Conservation (phyloP, 2,113 vertebrate genomes). For the Thunnus maccoyii region DNA sequence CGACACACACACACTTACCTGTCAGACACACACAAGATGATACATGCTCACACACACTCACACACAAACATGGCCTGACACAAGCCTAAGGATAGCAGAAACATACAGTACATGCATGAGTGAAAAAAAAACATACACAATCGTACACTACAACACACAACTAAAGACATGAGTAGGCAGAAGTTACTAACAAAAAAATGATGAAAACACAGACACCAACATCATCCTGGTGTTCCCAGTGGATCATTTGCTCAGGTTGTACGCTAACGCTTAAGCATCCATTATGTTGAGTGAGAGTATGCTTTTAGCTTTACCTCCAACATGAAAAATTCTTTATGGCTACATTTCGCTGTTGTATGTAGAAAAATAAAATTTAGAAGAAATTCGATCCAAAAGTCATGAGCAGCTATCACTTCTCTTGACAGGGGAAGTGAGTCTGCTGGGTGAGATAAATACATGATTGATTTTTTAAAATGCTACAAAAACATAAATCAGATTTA, state of each 20-base stretch:
- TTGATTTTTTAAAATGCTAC: no score
- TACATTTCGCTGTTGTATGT: no score
- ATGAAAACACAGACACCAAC: conserved; percentile 32
- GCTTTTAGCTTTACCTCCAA: background rate
- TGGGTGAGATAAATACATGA: no score
- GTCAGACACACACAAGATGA: conserved; percentile 79
- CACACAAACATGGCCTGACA: conserved; percentile 21
- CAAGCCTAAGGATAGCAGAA: conserved; percentile 1
- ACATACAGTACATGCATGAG: conserved; percentile 7
- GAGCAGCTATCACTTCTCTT: no score
- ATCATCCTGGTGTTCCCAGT: conserved; percentile 37
- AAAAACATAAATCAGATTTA: no score
- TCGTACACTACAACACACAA: conserved; percentile 9
- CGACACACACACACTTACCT: conserved; percentile 66
- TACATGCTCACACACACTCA: conserved; percentile 76
- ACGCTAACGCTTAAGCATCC: conserved; percentile 16
- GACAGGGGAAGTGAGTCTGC: no score
- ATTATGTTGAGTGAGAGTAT: background rate
- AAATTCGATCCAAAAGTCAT: no score
- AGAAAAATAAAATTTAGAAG: no score
- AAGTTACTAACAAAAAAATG: background rate
- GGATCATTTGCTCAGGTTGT: conserved; percentile 32
- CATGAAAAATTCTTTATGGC: no score
- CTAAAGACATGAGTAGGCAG: conserved; percentile 19
- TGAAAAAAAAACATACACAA: background rate